Evolutionary conservation across 2,797 vertebrate species (phyloP), one percentile per base, ranked within the genome.

Genomic region (Notolabrus celidotus): DNA sequence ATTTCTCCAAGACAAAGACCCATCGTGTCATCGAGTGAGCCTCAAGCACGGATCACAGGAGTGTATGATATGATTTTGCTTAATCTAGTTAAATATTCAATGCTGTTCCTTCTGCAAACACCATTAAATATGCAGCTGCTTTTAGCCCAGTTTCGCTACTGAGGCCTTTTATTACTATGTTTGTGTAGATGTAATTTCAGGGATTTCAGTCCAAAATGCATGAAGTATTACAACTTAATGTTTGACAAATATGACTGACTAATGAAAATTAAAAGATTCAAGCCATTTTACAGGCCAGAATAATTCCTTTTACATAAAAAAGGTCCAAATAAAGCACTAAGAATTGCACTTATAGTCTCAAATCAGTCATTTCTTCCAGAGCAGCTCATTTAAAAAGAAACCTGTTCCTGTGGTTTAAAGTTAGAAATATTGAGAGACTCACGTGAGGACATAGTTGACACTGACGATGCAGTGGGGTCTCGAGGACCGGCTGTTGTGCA

Each of bases 371-470:
- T n/a, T n/a, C n/a, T n/a, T n/a, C n/a, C n/a, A n/a, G n/a, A n/a
- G n/a, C n/a, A n/a, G n/a, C n/a, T 6, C 27, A 27, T 6, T 6
- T 27, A 27, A 3, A 6, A 27, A 27, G 27, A 6, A 27, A 27
- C 27, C 15, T 7, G 41, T 41, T 41, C n/a, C 17, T n/a, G 16
- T 16, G 16, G 38, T 52, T 66, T 12, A 2, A 9, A 17, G 29
- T 36, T 31, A 2, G 3, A 55, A 69, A 53, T 43, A 38, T 8
- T 16, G 6, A 3, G 25, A 43, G 45, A 97, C 98, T 98, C 91
- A 99, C 98, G 98, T 99, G 83, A 99, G 97, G 67, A 99, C 98
- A 1, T 99, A 99, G 95, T 99, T 99, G 85, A 99, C 98, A 53
- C 97, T 99, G 95, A 99, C 98, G 36, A 99, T 98, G 70, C 98